Evolutionary conservation across 1,140 invertebrate genomes (phyloP).

Genomic region (Rhizoglyphus robini): DNA sequence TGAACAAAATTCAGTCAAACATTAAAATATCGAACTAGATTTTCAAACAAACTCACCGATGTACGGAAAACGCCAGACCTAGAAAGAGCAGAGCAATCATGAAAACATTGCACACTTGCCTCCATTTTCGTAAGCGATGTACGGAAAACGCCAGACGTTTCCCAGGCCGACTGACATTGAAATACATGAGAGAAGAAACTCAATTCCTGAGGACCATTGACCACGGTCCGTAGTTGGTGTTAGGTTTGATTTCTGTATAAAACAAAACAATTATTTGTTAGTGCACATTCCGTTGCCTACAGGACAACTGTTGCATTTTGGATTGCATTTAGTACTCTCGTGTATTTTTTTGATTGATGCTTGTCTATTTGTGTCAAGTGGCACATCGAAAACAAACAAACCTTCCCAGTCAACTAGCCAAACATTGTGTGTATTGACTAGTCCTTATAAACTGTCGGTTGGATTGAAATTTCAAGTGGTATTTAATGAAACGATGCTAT

Average conservation of each 20-base stretch:
- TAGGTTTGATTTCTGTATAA: not conserved
- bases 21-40: not conserved
- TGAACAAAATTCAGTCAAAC: conserved; percentile 2
- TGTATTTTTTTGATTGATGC: too few species aligned
- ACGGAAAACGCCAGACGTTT: conserved; percentile 42
- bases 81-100: not conserved
- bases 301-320: too few species aligned
- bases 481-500: too few species aligned
- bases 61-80: conserved; percentile 40
- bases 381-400: too few species aligned
- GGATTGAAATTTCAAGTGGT: too few species aligned
- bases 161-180: conserved; percentile 40
- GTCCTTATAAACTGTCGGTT: too few species aligned
- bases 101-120: conserved; percentile 20
- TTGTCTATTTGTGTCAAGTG: too few species aligned
- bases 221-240: conserved; percentile 22
- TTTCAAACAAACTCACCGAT: not conserved
- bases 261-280: not conserved
- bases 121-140: too few species aligned
- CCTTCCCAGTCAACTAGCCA: too few species aligned
- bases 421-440: too few species aligned
- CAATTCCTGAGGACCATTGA: conserved; percentile 30
- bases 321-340: too few species aligned
- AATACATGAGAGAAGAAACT: conserved; percentile 38
- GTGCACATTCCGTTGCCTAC: too few species aligned